These are phyloP conservation scores for Protophormia terraenovae DNA, from an alignment of 2,888 invertebrate genomes.

Conservation along the genomic window DNA sequence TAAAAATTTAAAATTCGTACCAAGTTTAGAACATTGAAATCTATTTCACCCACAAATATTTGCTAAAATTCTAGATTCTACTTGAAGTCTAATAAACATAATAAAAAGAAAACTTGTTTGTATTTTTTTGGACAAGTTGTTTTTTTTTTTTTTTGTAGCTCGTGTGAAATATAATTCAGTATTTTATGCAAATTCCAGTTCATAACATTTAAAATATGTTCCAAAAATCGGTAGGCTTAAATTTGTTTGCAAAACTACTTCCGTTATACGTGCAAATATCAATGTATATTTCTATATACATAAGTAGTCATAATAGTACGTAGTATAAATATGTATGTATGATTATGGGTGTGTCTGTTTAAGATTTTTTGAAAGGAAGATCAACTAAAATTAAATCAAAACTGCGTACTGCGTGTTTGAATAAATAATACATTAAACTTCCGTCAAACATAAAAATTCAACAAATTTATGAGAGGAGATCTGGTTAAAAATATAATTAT, in stretches of 20 bases:
- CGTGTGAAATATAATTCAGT: not conserved
- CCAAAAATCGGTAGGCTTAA: conserved; percentile 38
- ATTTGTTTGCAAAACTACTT: conserved; percentile 40
- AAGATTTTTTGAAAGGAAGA: conserved; percentile 1
- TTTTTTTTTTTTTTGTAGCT: not conserved
- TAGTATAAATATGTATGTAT: not conserved
- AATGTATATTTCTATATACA: not conserved
- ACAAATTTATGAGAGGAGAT: not conserved
- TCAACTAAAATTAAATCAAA: conserved; percentile 14
- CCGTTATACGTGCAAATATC: conserved; percentile 11
- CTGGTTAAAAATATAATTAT: not conserved
- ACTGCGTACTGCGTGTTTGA: not conserved
- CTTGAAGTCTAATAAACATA: not conserved
- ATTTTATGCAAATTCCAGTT: conserved; percentile 37
- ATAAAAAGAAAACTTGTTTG: not conserved
- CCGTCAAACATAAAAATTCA: not conserved
- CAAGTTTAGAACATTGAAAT: too few species aligned
- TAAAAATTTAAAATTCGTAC: too few species aligned
- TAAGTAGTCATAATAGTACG: not conserved
- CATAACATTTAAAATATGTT: not conserved
- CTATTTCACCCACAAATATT: not conserved
- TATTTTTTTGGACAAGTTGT: not conserved
- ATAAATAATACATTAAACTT: conserved; percentile 19
- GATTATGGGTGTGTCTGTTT: not conserved
- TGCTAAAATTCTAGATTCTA: not conserved